phyloP scores from a whole-genome alignment of 2,888 invertebrate genomes.

The Spodoptera littoralis region DNA sequence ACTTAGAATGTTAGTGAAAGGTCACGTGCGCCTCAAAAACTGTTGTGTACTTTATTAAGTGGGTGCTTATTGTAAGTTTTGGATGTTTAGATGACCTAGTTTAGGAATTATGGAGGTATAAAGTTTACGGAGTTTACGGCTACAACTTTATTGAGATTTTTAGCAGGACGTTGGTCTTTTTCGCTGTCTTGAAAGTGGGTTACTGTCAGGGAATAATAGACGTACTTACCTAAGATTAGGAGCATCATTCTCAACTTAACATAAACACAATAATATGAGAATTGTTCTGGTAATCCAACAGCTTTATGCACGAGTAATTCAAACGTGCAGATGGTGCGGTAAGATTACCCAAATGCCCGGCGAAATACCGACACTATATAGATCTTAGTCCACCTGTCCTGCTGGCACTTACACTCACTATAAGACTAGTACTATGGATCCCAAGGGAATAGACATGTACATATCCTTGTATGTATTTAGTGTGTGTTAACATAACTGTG shows the following conservation, averaged over 20 bases:
- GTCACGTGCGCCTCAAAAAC: neutral
- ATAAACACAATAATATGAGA: too few species aligned
- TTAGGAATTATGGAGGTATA: too few species aligned
- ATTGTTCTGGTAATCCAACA: neutral
- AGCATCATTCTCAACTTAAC: neutral
- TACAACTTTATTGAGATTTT: too few species aligned
- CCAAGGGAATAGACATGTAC: too few species aligned
- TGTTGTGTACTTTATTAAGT: neutral
- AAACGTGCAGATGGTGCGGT: constrained; percentile 11
- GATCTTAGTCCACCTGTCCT: neutral
- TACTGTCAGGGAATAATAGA: too few species aligned
- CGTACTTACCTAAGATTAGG: too few species aligned
- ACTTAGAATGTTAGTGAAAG: neutral
- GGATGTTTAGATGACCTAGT: neutral
- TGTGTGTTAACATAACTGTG: too few species aligned
- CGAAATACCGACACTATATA: neutral
- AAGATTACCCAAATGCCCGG: constrained; percentile 5
- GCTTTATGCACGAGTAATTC: constrained; percentile 6
- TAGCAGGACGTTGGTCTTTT: too few species aligned
- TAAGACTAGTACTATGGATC: too few species aligned
- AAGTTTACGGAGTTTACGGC: too few species aligned
- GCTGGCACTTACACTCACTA: neutral
- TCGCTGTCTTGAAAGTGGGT: too few species aligned
- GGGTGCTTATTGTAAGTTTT: neutral
- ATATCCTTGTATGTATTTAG: too few species aligned